phyloP scores from a whole-genome alignment of 2,888 invertebrate genomes.

The Drosophila birchii region DNA sequence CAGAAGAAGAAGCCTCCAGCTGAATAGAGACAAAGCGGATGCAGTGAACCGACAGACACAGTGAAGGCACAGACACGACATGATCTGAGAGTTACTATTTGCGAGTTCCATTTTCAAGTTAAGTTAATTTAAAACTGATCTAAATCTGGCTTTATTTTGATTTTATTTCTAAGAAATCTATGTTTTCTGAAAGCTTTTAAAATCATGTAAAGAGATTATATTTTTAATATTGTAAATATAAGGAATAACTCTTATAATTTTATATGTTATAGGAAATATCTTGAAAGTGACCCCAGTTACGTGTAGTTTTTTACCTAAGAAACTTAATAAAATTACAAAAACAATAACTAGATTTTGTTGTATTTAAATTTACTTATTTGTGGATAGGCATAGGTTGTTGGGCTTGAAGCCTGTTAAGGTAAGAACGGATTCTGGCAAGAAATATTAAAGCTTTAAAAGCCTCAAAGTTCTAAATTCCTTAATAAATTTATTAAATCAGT shows the following conservation, averaged over 20 bases:
- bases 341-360: not conserved
- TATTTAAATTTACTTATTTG: not conserved
- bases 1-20: conserved; percentile 14
- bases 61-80: not conserved
- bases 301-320: not conserved
- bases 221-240: not conserved
- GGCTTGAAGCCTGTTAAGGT: too few species aligned
- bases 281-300: not conserved
- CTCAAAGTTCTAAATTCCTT: too few species aligned
- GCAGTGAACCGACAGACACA: conserved; percentile 14
- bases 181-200: not conserved
- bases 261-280: not conserved
- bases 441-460: not conserved
- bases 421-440: not conserved
- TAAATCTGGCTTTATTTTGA: not conserved
- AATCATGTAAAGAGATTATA: too few species aligned
- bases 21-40: conserved; percentile 11
- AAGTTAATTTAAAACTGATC: not conserved
- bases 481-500: too few species aligned
- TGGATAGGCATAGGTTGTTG: too few species aligned
- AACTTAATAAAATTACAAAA: not conserved
- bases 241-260: not conserved
- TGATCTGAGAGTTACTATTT: conserved; percentile 1
- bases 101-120: not conserved
- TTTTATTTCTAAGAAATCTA: not conserved